Base-by-base conservation (phyloP, 2,113 vertebrate species). In the Hemicordylus capensis region DNA sequence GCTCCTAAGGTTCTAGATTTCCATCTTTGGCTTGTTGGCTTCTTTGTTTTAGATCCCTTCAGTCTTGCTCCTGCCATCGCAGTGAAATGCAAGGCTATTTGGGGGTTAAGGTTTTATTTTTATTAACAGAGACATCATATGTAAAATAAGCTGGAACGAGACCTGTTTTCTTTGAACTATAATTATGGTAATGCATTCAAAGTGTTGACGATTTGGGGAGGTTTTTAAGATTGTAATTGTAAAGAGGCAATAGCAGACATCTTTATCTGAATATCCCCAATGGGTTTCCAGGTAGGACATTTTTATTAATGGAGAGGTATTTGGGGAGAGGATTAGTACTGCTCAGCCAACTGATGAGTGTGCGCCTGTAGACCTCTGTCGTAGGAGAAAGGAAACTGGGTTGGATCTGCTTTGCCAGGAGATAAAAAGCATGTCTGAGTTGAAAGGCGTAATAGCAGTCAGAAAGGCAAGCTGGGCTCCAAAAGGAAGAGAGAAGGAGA, bases 351-450 rank as follows among this genome's bases (percentile, higher is more conserved):
- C 83, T 82, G 81, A 83, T 80, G 77, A 90, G 73, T 0, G n/a
- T 69, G 20, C 1, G 1, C 14, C 26, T 28, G 76, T 64, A 76
- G 85, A 37, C 44, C 72, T 81, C 6, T 44, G 77, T 84, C 89
- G 59, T 85, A 42, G 58, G 67, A 81, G 39, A 0, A 0, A 90
- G 85, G 84, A 90, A 70, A 66, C 82, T 44, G 72, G 75, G 56
- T 69, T 90, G 89, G 87, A 88, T 92, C 85, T 83, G 78, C 85
- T 89, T 83, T 89, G 87, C 80, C 79, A 56, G 87, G 74, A 94
- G 91, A 92, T 87, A 89, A 94, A 94, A 94, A 92, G 10, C 64
- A 51, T 31, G 39, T 90, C 78, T n/a, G 48, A 85, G 84, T 84
- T 88, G 86, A 85, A 91, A 86, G 66, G 42, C 59, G 63, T 90